Conservation (phyloP, 2,888 invertebrate genomes). For the Cistogaster globosa region DNA sequence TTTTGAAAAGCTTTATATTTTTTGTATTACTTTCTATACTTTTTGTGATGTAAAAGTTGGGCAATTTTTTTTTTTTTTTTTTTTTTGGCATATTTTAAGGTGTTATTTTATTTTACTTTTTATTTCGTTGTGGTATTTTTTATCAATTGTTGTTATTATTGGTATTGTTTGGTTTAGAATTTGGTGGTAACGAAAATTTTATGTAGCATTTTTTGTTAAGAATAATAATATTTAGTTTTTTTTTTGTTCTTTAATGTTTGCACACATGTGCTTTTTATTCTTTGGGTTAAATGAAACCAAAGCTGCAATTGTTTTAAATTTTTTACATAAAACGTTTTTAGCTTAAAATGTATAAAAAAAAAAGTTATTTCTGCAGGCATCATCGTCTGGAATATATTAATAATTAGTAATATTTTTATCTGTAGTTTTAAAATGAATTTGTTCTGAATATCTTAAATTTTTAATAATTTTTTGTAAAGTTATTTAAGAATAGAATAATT, state of each 20-base stretch:
- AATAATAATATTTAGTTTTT: constrained; percentile 29
- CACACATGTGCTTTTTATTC: neutral
- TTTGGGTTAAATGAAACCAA: constrained; percentile 29
- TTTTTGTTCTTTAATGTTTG: neutral
- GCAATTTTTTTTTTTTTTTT: neutral
- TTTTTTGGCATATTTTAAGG: constrained; percentile 57
- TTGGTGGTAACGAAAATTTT: constrained; percentile 43
- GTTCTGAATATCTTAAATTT: too few species aligned
- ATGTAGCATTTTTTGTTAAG: constrained; percentile 44
- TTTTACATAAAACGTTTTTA: too few species aligned
- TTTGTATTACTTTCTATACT: too few species aligned
- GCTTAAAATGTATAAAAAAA: neutral
- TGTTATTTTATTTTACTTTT: constrained; percentile 15
- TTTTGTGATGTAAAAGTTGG: neutral
- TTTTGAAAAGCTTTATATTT: too few species aligned
- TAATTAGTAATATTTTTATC: neutral
- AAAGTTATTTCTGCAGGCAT: neutral
- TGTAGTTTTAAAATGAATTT: neutral
- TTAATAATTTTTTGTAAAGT: too few species aligned
- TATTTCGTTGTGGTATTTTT: constrained; percentile 14
- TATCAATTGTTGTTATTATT: constrained; percentile 28
- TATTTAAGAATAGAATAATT: too few species aligned
- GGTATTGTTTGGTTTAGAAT: constrained; percentile 2
- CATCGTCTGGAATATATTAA: neutral
- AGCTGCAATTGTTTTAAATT: constrained; percentile 21